These are phyloP conservation scores for Pasiphila rectangulata DNA, from an alignment of 2,888 invertebrate genomes.

Conservation along the genomic window DNA sequence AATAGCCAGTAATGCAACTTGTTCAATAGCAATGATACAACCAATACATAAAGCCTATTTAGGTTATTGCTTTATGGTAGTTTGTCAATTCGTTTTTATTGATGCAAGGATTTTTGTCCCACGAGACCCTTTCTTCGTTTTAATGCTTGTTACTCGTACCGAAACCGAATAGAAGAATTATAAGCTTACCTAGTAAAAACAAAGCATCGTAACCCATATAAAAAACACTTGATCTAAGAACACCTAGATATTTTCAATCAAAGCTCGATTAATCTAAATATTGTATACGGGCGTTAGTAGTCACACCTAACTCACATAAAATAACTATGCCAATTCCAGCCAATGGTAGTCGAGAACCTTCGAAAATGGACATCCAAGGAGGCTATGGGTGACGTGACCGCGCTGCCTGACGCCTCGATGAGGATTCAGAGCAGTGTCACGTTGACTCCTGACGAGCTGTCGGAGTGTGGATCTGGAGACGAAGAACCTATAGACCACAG, in stretches of 20 bases:
- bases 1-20: not conserved
- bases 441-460: constrained; percentile 74
- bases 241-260: too few species aligned
- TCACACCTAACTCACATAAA: not conserved
- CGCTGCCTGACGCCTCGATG: constrained; percentile 88
- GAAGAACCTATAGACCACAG: constrained; percentile 90
- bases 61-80: constrained; percentile 5
- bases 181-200: too few species aligned
- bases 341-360: constrained; percentile 88
- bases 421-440: constrained; percentile 82
- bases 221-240: too few species aligned
- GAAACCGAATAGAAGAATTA: too few species aligned
- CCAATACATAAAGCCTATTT: constrained; percentile 5
- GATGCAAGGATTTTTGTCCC: not conserved
- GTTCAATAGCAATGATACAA: constrained; percentile 8
- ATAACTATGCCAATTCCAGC: constrained; percentile 75
- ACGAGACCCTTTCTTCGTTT: too few species aligned
- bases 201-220: too few species aligned
- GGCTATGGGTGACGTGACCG: constrained; percentile 90
- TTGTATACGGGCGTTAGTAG: too few species aligned
- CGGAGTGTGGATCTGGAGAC: constrained; percentile 81
- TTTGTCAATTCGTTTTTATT: constrained; percentile 2
- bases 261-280: too few species aligned
- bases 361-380: constrained; percentile 92
- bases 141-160: too few species aligned